phyloP scores from a whole-genome alignment of 2,113 vertebrate species.

The Trinectes maculatus region DNA sequence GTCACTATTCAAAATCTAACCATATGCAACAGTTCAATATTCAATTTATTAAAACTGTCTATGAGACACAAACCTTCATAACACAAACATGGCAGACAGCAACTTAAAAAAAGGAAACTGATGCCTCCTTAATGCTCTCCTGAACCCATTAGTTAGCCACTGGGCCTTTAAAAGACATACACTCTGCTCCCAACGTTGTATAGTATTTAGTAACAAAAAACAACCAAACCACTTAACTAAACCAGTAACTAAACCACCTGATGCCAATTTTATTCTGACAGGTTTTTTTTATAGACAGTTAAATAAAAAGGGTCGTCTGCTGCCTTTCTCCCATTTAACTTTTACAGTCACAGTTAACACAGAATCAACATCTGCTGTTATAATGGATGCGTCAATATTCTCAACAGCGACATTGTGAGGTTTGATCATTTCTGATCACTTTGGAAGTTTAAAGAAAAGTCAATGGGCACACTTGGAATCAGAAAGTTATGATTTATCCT shows the following conservation, averaged over 20 bases:
- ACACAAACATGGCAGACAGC: not conserved
- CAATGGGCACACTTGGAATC: not conserved
- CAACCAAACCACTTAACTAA: too few relatives aligned
- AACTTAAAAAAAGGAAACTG: not conserved
- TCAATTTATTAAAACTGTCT: not conserved
- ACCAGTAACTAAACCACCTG: slow-evolving; percentile 33
- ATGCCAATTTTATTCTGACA: slow-evolving; percentile 15
- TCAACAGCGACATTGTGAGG: slow-evolving; percentile 37
- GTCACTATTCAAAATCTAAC: too few relatives aligned
- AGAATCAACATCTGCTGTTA: slow-evolving; percentile 65
- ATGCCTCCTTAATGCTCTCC: not conserved
- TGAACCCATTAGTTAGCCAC: slow-evolving; percentile 28
- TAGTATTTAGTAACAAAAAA: slow-evolving; percentile 24
- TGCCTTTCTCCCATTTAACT: slow-evolving; percentile 55
- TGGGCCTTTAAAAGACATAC: slow-evolving; percentile 35
- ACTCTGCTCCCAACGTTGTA: slow-evolving; percentile 33
- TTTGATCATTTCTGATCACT: slow-evolving; percentile 20
- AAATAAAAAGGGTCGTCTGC: slow-evolving; percentile 68
- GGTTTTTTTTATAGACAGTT: slow-evolving; percentile 43
- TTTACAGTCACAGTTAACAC: slow-evolving; percentile 69
- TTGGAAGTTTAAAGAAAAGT: slow-evolving; percentile 2
- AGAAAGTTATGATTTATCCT: not conserved
- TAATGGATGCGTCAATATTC: slow-evolving; percentile 39
- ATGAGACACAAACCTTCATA: not conserved
- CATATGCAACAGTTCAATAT: not conserved